Evolutionary conservation across 2,797 vertebrate genomes (phyloP), one percentile per base, ranked within the genome.

Genomic region (Iguana delicatissima): DNA sequence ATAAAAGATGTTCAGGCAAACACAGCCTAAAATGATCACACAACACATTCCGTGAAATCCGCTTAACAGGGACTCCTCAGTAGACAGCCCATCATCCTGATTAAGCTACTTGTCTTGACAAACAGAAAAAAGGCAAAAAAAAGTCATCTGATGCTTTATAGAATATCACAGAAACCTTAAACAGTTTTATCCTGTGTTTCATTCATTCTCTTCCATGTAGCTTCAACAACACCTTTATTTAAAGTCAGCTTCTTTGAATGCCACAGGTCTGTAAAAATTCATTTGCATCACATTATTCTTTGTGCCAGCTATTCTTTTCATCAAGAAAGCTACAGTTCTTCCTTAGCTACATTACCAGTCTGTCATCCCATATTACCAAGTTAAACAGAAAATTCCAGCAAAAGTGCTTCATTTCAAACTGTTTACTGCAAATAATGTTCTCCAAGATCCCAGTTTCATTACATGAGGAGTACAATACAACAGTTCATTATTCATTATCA

Each of bases 81-180:
- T 29, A 42, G 85, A 42, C 57, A 82, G 72, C 52, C 0, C 0
- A 91, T 64, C 38, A 67, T 38, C 73, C 92, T 86, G 72, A 62
- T 42, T 24, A 92, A 89, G 87, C 85, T 79, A 38, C 32, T 73
- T 92, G 85, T 77, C 72, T 73, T 84, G 55, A 79, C 64, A 89
- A 89, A 92, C 46, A 89, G 7, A 81, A 89, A 86, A 55, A 80
- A 46, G 35, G 67, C 67, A 64, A 52, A 88, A 90, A 79, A 88
- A 38, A 91, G 89, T 46, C 87, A 84, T 77, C 5, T 52, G 8
- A 77, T 57, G 57, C 7, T 57, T 35, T 6, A 55, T n/a, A 59
- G 2, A 0, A 14, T 81, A 85, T 8, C 87, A 82, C n/a, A 82
- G 50, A 89, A 85, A 0, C 0, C 84, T 85, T 89, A 79, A 38